Base-by-base conservation (phyloP, 2,888 invertebrate species). In the Orchesella flavescens region DNA sequence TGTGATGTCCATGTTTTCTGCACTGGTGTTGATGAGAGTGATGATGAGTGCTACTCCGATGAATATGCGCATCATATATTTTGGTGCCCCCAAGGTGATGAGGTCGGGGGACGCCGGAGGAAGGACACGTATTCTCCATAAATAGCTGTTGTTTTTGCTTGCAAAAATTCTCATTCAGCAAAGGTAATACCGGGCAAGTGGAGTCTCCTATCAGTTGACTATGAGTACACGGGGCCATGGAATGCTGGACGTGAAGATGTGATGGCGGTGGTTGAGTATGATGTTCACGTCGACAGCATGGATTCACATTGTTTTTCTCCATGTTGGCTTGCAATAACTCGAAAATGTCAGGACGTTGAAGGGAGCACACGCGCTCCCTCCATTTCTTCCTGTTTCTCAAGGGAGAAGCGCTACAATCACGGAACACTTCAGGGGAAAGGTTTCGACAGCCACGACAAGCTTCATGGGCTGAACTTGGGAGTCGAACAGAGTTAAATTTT, bases 301-400 rank as follows among this genome's bases (percentile, higher is more conserved):
- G 79, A 66, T 82, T 84, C 87, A 89, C 82, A 90, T 95, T 95
- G 91, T 95, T 95, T 91, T 95, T 95, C 90, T 96, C 96, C 95
- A 96, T 96, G 91, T 96, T 96, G 88, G 95, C 95, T 91, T 96
- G 94, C 89, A 96, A 95, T 89, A 96, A 94, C 91, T 96, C 95
- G 87, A 95, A 93, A 88, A 96, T 92, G 91, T 96, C 95, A 88
- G 95, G 94, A 88, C 95, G 92, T 90, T 95, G 95, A 89, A 95
- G 91, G 87, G 94, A 94, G 87, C 94, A 94, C 78, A 94, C 94
- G 86, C 89, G 82, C 68, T 88, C 87, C 53, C 88, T 83, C 82
- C 88, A 87, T 65, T 87, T 88, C 61, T 88, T 86, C 24, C 89
- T 76, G 53, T 86, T 86, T 57, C 88, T 76, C 61, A 87, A 53